phyloP scores from a whole-genome alignment of 1,140 invertebrate species.

The Rhagoletis pomonella region DNA sequence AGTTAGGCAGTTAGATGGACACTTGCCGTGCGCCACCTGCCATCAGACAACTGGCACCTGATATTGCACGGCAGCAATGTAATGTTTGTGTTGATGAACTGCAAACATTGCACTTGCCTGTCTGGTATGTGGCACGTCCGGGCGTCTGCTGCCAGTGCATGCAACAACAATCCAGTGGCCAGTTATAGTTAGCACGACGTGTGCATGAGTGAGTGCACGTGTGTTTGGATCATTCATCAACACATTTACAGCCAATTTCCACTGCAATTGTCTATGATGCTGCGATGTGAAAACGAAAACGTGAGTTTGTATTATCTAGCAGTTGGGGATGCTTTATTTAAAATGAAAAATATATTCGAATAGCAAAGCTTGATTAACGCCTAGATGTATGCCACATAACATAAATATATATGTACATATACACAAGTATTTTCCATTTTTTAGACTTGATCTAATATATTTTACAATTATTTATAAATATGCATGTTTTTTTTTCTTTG shows the following conservation, averaged over 20 bases:
- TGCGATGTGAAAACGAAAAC: background rate
- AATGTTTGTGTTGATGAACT: constrained; percentile 56
- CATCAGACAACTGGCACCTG: background rate
- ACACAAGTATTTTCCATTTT: constrained; percentile 59
- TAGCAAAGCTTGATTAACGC: background rate
- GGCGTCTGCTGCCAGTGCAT: background rate
- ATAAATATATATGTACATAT: background rate
- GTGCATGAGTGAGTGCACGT: background rate
- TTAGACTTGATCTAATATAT: too few relatives aligned
- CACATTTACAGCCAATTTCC: constrained; percentile 24
- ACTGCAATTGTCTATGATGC: constrained; percentile 7
- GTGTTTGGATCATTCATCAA: constrained; percentile 21
- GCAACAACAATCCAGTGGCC: constrained; percentile 7
- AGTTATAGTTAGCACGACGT: background rate
- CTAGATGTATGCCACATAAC: background rate
- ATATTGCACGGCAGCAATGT: constrained; percentile 16
- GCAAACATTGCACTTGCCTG: constrained; percentile 53
- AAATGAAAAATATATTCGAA: background rate
- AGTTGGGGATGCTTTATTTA: too few relatives aligned
- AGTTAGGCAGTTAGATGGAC: constrained; percentile 11
- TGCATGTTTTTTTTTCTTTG: constrained; percentile 64
- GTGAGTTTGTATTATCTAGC: too few relatives aligned
- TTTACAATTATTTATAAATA: too few relatives aligned
- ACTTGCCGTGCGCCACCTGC: constrained; percentile 4
- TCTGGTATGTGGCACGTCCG: background rate